These are phyloP conservation scores for Myotis vivesi DNA, from an alignment of 2,797 vertebrate genomes.

Conservation along the genomic window DNA sequence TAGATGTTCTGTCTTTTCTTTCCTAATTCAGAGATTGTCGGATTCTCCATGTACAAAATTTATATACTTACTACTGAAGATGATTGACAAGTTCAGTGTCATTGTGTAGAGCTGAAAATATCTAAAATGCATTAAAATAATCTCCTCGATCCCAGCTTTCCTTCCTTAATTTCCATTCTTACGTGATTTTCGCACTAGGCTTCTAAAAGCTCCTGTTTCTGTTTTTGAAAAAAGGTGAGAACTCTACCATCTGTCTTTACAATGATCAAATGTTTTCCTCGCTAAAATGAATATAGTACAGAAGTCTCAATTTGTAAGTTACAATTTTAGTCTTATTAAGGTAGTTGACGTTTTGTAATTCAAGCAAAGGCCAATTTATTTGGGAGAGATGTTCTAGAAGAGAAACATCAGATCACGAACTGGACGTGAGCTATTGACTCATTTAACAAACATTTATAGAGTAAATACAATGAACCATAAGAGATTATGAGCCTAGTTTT, in stretches of 20 bases:
- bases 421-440: background rate
- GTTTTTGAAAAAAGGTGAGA: slow-evolving; percentile 54
- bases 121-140: slow-evolving; percentile 40
- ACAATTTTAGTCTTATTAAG: slow-evolving; percentile 35
- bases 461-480: background rate
- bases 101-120: background rate
- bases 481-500: background rate
- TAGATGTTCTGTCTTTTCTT: slow-evolving; percentile 54
- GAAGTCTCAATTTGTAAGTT: slow-evolving; percentile 44
- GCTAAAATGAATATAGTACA: slow-evolving; percentile 54
- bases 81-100: slow-evolving; percentile 28
- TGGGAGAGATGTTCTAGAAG: background rate
- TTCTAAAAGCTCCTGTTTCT: slow-evolving; percentile 65
- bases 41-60: slow-evolving; percentile 39
- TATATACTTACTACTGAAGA: background rate
- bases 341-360: slow-evolving; percentile 26
- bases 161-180: slow-evolving; percentile 58
- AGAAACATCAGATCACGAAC: background rate
- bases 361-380: background rate
- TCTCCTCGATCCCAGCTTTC: background rate
- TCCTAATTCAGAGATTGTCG: slow-evolving; percentile 22
- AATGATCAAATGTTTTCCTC: slow-evolving; percentile 8
- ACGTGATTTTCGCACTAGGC: slow-evolving; percentile 58
- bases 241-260: slow-evolving; percentile 66
- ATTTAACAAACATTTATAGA: background rate